phyloP scores from a whole-genome alignment of 2,113 vertebrate species.

The Chloebia gouldiae region DNA sequence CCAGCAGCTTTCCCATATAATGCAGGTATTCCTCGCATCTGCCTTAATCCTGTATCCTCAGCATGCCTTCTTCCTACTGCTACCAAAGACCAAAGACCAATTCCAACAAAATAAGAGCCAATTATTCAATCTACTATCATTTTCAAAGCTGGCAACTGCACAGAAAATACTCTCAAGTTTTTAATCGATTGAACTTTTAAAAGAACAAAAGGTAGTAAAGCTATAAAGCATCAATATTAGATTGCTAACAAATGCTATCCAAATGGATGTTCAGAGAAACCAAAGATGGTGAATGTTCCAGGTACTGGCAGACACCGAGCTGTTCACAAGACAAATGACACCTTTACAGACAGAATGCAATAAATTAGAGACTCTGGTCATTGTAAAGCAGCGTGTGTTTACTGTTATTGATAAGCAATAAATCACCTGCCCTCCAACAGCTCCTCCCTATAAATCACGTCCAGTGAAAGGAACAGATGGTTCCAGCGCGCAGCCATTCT shows the following conservation, averaged over 20 bases:
- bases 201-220: constrained; percentile 45
- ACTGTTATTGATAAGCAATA: constrained; percentile 65
- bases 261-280: constrained; percentile 33
- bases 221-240: constrained; percentile 20
- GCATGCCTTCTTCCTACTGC: neutral
- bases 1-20: neutral
- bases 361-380: constrained; percentile 35
- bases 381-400: constrained; percentile 53
- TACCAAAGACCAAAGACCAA: neutral
- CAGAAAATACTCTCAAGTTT: constrained; percentile 10
- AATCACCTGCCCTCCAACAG: constrained; percentile 57
- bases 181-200: constrained; percentile 12
- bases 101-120: neutral
- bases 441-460: constrained; percentile 60
- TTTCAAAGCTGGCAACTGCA: neutral
- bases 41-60: neutral
- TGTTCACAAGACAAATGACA: constrained; percentile 41
- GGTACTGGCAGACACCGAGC: constrained; percentile 3
- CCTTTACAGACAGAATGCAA: constrained; percentile 26
- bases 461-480: constrained; percentile 2
- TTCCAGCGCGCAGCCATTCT: neutral
- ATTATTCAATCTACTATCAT: neutral
- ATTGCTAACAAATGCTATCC: constrained; percentile 45
- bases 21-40: neutral
- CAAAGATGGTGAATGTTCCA: constrained; percentile 26